Evolutionary conservation across 1,140 invertebrate species (phyloP).

Genomic region (Musca vetustissima): DNA sequence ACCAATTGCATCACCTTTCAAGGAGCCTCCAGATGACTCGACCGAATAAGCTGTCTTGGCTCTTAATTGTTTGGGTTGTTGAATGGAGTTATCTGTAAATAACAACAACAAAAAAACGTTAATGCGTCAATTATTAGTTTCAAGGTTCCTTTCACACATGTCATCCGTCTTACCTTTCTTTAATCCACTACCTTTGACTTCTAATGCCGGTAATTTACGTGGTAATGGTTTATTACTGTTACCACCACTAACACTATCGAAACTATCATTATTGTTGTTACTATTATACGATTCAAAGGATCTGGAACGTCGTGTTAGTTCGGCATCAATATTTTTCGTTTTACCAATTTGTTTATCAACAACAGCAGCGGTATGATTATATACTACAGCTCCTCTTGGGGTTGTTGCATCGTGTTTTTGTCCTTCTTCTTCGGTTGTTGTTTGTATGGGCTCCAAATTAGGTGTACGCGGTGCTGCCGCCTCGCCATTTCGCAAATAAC

Average conservation of each 20-base stretch:
- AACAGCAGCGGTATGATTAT: too few relatives aligned
- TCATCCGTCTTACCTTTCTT: too few relatives aligned
- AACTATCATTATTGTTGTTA: not conserved
- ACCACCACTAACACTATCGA: not conserved
- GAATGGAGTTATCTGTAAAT: not conserved
- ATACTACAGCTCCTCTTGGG: not conserved
- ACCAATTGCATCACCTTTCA: not conserved
- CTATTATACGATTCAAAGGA: slow-evolving; percentile 25
- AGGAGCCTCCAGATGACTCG: not conserved
- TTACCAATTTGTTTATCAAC: too few relatives aligned
- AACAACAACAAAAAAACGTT: too few relatives aligned
- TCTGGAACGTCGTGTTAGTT: slow-evolving; percentile 18
- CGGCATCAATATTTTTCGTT: not conserved
- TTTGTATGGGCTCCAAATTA: slow-evolving; percentile 30
- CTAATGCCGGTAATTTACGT: slow-evolving; percentile 26
- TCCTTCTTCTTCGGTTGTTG: not conserved
- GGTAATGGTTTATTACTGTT: slow-evolving; percentile 19
- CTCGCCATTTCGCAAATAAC: slow-evolving; percentile 47
- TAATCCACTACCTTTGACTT: slow-evolving; percentile 23
- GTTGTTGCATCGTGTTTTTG: too few relatives aligned
- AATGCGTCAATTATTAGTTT: not conserved
- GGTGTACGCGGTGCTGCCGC: slow-evolving; percentile 35
- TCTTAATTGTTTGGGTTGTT: not conserved
- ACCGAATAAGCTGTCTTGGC: slow-evolving; percentile 6
- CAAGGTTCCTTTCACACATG: not conserved